Percentiles rank a stretch among this genome's conserved stretches.
phyloP scores from a whole-genome alignment of 2,888 invertebrate genomes.

The Orthonychiurus folsomi region DNA sequence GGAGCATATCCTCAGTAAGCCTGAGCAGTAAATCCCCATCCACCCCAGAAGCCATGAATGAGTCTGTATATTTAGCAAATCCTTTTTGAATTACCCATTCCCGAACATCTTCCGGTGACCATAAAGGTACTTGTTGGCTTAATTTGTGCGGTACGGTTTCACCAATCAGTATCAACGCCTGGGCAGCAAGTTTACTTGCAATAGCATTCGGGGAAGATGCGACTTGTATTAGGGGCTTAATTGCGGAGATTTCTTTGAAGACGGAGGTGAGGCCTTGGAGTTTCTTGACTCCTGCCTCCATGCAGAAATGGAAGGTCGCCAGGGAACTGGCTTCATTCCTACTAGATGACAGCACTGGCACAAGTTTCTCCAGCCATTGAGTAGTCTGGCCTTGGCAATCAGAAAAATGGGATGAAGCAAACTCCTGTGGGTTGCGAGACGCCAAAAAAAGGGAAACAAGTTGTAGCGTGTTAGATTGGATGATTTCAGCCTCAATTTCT shows the following conservation, averaged over 20 bases:
- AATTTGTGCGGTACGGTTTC: constrained; percentile 96
- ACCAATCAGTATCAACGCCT: constrained; percentile 81
- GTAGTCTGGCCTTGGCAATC: constrained; percentile 94
- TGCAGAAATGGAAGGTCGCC: constrained; percentile 87
- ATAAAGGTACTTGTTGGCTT: constrained; percentile 94
- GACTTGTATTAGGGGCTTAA: constrained; percentile 87
- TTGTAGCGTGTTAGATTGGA: constrained; percentile 86
- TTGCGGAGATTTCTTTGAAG: constrained; percentile 87
- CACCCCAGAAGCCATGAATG: constrained; percentile 83
- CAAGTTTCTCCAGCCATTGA: constrained; percentile 84
- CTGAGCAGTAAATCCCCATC: constrained; percentile 93
- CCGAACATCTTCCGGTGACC: constrained; percentile 92
- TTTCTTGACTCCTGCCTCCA: constrained; percentile 97
- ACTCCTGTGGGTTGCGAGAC: constrained; percentile 86
- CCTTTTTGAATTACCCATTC: constrained; percentile 99
- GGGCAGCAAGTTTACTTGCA: constrained; percentile 92
- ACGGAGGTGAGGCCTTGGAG: constrained; percentile 83
- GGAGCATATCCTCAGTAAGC: constrained; percentile 82
- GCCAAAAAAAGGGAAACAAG: constrained; percentile 95
- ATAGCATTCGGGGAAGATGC: constrained; percentile 97
- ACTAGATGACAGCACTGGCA: constrained; percentile 88
- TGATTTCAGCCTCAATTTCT: constrained; percentile 92
- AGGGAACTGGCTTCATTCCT: constrained; percentile 91
- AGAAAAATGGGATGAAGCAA: constrained; percentile 81
- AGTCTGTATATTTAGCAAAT: constrained; percentile 70